phyloP scores from a whole-genome alignment of 2,113 vertebrate genomes.

The Aspiorhynchus laticeps region DNA sequence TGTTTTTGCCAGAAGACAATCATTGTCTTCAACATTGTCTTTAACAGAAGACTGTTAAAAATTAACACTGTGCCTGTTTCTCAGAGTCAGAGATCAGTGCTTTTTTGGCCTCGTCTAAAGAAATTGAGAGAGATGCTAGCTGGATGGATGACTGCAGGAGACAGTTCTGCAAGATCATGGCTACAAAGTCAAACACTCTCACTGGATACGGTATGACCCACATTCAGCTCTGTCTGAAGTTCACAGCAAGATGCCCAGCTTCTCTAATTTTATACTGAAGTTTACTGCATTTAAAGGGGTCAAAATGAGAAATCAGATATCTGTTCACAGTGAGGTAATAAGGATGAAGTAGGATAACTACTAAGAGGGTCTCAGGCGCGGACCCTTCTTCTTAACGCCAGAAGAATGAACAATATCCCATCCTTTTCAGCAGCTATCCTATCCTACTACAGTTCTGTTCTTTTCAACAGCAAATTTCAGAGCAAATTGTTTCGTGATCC shows the following conservation, averaged over 20 bases:
- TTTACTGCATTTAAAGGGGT: neutral
- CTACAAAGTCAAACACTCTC: slow-evolving; percentile 71
- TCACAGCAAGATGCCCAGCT: neutral
- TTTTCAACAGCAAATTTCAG: neutral
- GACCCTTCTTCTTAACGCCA: neutral
- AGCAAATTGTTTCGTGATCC: slow-evolving; percentile 10
- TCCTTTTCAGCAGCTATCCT: neutral
- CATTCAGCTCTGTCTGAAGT: slow-evolving; percentile 30
- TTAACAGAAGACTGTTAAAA: neutral
- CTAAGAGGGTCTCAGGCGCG: neutral
- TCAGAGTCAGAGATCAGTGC: slow-evolving; percentile 81
- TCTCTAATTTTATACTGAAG: neutral
- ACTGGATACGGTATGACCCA: slow-evolving; percentile 78
- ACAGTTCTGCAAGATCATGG: slow-evolving; percentile 82
- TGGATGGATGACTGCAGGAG: slow-evolving; percentile 82
- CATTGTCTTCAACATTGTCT: too few relatives aligned
- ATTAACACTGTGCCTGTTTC: neutral
- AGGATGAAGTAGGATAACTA: neutral
- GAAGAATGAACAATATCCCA: neutral
- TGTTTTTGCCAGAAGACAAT: neutral
- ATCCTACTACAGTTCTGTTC: neutral
- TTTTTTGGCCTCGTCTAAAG: slow-evolving; percentile 74
- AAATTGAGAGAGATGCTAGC: slow-evolving; percentile 66
- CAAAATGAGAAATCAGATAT: neutral
- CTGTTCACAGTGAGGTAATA: neutral